Evolutionary conservation across 2,888 invertebrate genomes (phyloP), one percentile per base, ranked within the genome.

Genomic region (Orgyia antiqua): DNA sequence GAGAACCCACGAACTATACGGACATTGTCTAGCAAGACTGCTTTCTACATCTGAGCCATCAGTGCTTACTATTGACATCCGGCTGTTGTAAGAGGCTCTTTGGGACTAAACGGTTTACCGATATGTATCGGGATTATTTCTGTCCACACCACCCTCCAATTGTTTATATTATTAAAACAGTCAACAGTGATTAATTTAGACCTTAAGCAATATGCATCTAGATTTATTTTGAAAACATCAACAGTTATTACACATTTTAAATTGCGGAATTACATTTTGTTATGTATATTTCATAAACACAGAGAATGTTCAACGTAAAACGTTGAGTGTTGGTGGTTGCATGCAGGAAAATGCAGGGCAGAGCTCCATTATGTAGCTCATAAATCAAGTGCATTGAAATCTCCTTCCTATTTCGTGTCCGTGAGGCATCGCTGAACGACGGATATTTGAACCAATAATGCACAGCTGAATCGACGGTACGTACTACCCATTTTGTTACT

Each of bases 381-480:
- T 83, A 83, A 82, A 83, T 83, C 82, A 80, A 69, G 66, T 66
- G 79, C 82, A 79, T 75, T 79, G 77, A 79, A 82, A 79, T 74
- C 79, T 78, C 71, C 78, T 80, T 79, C 80, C 77, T 76, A 72
- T 67, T 77, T 78, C 78, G 77, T 77, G 79, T 72, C 70, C 76
- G 68, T 62, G 68, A 65, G 62, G 73, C 71, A 74, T 77, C 69
- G 71, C 53, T 62, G 58, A 64, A 65, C 69, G 70, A 68, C 72
- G 73, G 71, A 73, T 74, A 77, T 79, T 76, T 70, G 74, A 72
- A 61, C 71, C 70, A 67, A n/a, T n/a, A n/a, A 66, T 68, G 61
- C 59, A 50, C 58, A 56, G 44, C 49, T 52, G 60, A 60, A 59
- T 58, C 48, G 49, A 45, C 48, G 48, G 41, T 27, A n/a, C n/a